phyloP scores from a whole-genome alignment of 2,797 vertebrate species.

The Macropus fuliginosus region DNA sequence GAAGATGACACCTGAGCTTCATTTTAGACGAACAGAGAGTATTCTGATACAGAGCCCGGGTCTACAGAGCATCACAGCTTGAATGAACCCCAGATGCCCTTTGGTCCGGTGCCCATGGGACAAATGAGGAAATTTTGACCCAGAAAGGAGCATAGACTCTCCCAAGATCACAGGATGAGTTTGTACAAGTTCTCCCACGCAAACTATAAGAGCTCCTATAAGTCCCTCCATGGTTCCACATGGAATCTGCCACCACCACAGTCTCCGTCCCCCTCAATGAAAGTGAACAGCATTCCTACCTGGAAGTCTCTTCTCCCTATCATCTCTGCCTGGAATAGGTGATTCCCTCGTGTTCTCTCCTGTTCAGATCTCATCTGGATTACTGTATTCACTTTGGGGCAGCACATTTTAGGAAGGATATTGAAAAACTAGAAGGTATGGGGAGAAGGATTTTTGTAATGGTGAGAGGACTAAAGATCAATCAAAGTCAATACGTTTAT shows the following conservation, averaged over 20 bases:
- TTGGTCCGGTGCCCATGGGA: background rate
- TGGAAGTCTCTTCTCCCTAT: background rate
- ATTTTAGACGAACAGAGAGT: background rate
- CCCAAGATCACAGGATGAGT: background rate
- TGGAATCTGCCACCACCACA: background rate
- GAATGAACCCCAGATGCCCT: background rate
- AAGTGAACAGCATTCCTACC: background rate
- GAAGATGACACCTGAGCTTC: background rate
- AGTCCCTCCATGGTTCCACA: no score
- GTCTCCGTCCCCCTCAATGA: background rate
- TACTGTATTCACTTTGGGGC: background rate
- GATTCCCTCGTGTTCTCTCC: background rate
- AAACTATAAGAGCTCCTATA: no score
- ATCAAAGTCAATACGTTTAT: background rate
- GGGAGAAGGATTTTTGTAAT: background rate
- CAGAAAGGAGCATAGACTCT: background rate
- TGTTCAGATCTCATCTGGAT: background rate
- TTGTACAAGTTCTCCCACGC: background rate
- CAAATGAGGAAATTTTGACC: background rate
- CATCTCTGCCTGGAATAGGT: background rate
- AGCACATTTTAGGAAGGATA: background rate
- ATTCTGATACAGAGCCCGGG: background rate
- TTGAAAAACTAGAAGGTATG: background rate
- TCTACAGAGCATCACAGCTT: background rate
- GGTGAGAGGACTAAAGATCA: background rate